Base-by-base conservation (phyloP, 2,113 vertebrate species). In the Oriolus oriolus region DNA sequence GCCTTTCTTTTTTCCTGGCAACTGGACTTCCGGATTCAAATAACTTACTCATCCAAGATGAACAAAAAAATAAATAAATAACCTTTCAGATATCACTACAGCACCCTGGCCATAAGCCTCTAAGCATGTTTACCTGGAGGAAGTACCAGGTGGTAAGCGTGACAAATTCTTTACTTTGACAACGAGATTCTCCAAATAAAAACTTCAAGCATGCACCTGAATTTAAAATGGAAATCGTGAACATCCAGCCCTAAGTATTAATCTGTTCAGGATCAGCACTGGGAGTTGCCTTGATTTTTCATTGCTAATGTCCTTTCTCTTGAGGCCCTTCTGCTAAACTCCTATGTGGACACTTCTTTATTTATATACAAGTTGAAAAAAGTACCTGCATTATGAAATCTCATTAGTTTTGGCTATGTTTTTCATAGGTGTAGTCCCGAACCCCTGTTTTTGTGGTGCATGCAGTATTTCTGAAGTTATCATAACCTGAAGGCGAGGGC, bases 361-460 rank as follows among this genome's bases (percentile, higher is more conserved):
- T 94, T 93, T 89, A 94, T 27, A 90, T 39, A 56, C 41, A 89
- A 61, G 28, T 68, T n/a, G 31, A 83, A 93, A 91, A 91, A 95
- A 60, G 13, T 44, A 47, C 45, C 35, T 33, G 16, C 15, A 18
- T 64, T 79, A 76, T 68, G 78, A 95, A 91, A 91, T 82, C n/a
- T 63, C 65, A 59, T 73, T 94, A 77, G 20, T 66, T 94, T 95
- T 91, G 75, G 73, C 75, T 81, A 49, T 63, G 59, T 61, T 89
- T 85, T 84, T 35, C 23, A 21, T 45, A 85, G 44, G 26, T 89
- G 56, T 85, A 78, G 30, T 61, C 41, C 49, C 6, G 13, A 93
- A 47, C 39, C 30, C 39, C 84, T 90, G 60, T 90, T 96, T 94
- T 78, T 79, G 80, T 87, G 65, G 49, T 78, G 23, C 37, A 49